Percentiles rank a stretch among this genome's conserved stretches.
Evolutionary conservation across 2,888 invertebrate genomes (phyloP).

Genomic region (Eupithecia centaureata): DNA sequence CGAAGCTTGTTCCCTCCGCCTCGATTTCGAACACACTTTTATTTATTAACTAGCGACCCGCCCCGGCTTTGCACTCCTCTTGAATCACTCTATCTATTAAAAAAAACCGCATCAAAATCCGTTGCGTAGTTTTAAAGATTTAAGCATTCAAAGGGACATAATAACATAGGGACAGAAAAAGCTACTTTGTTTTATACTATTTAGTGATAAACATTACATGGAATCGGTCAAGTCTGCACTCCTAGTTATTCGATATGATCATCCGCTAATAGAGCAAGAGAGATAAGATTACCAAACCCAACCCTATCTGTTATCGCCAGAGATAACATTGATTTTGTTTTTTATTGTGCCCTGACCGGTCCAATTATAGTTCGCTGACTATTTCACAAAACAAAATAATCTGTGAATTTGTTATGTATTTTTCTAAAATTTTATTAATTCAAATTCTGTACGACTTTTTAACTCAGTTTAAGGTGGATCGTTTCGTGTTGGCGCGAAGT

Average conservation of each 20-base stretch:
- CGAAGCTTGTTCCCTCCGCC: no score
- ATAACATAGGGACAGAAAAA: no score
- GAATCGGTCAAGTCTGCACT: background rate
- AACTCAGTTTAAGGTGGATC: background rate
- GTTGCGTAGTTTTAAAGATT: no score
- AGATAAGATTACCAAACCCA: background rate
- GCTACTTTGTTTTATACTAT: no score
- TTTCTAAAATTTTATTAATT: background rate
- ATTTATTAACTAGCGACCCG: no score
- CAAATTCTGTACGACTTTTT: background rate
- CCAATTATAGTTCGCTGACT: background rate
- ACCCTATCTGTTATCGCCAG: background rate
- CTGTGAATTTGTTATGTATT: background rate
- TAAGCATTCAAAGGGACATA: no score
- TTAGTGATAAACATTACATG: background rate
- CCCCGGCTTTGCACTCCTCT: no score
- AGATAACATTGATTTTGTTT: constrained; percentile 14
- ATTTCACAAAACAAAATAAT: background rate
- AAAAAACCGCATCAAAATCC: no score
- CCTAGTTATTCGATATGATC: background rate
- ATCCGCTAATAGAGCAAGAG: background rate
- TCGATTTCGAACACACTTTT: no score
- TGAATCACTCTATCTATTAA: no score
- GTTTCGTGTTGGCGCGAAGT: no score
- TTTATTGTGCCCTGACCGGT: constrained; percentile 1